Percentiles rank a stretch among this genome's conserved stretches.
Conservation (phyloP, 2,888 invertebrate species). For the Lypha dubia region DNA sequence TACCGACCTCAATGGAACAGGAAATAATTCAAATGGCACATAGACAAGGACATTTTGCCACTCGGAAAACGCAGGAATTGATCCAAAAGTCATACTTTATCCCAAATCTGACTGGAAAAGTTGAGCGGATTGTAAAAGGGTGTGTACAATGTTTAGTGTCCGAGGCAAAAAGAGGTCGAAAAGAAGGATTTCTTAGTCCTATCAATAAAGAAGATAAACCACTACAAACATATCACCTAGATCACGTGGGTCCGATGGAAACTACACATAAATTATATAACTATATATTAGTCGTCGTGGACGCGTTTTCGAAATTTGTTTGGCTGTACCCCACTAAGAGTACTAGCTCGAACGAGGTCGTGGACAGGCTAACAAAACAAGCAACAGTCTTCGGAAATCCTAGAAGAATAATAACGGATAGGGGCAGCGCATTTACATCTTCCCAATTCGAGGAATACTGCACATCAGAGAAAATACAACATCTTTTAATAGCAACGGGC, state of each 20-base stretch:
- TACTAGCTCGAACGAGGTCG: slow-evolving; percentile 60
- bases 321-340: slow-evolving; percentile 79
- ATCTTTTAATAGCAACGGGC: slow-evolving; percentile 76
- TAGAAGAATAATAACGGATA: slow-evolving; percentile 48
- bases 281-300: slow-evolving; percentile 50
- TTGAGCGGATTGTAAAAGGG: slow-evolving; percentile 53
- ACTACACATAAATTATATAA: slow-evolving; percentile 43
- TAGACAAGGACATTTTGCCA: no score
- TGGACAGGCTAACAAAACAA: slow-evolving; percentile 48
- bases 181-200: slow-evolving; percentile 59
- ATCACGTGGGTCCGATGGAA: slow-evolving; percentile 65
- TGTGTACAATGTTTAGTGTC: slow-evolving; percentile 68
- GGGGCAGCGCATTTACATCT: slow-evolving; percentile 55
- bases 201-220: slow-evolving; percentile 65
- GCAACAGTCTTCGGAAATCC: slow-evolving; percentile 36
- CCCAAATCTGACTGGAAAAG: slow-evolving; percentile 59
- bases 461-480: slow-evolving; percentile 74
- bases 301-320: slow-evolving; percentile 75
- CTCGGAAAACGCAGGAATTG: slow-evolving; percentile 60
- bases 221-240: slow-evolving; percentile 49
- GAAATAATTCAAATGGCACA: no score
- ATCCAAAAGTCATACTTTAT: slow-evolving; percentile 66
- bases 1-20: no score
- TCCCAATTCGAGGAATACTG: slow-evolving; percentile 77
- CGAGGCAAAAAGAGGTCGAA: slow-evolving; percentile 60